Conservation (phyloP, 2,888 invertebrate genomes). For the Acholoe squamosa region DNA sequence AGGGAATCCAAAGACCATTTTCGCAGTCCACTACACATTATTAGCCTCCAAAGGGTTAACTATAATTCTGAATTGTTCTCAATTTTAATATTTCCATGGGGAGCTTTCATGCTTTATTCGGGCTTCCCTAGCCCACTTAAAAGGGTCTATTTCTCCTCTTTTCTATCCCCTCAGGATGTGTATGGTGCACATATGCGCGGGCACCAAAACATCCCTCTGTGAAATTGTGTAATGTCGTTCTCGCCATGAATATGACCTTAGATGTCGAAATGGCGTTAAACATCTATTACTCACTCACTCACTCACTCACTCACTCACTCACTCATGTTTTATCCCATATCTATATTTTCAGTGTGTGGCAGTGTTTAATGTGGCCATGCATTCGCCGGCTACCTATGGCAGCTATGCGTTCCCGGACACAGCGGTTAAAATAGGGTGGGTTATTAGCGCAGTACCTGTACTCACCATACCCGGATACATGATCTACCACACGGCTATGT, state of each 20-base stretch:
- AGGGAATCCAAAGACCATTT: too few relatives aligned
- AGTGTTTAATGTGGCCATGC: background rate
- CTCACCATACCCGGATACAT: background rate
- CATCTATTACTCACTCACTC: too few relatives aligned
- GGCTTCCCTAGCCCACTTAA: too few relatives aligned
- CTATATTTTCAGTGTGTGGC: slow-evolving; percentile 47
- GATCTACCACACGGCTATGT: background rate
- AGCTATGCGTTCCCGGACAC: background rate
- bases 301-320: background rate
- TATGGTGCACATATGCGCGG: too few relatives aligned
- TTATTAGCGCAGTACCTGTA: background rate
- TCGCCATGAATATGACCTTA: too few relatives aligned
- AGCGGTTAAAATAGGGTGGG: slow-evolving; percentile 21
- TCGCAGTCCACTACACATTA: too few relatives aligned
- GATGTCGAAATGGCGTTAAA: too few relatives aligned
- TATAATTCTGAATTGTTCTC: background rate
- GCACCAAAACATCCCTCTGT: too few relatives aligned
- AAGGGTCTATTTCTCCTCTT: too few relatives aligned
- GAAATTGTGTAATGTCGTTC: background rate
- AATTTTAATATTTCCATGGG: background rate
- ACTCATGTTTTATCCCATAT: background rate
- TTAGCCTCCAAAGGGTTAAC: background rate
- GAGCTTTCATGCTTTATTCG: background rate
- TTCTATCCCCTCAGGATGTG: too few relatives aligned
- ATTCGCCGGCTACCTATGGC: background rate